These are phyloP conservation scores for Omphaloscelis lunosa DNA, from an alignment of 2,888 invertebrate species.

Conservation along the genomic window DNA sequence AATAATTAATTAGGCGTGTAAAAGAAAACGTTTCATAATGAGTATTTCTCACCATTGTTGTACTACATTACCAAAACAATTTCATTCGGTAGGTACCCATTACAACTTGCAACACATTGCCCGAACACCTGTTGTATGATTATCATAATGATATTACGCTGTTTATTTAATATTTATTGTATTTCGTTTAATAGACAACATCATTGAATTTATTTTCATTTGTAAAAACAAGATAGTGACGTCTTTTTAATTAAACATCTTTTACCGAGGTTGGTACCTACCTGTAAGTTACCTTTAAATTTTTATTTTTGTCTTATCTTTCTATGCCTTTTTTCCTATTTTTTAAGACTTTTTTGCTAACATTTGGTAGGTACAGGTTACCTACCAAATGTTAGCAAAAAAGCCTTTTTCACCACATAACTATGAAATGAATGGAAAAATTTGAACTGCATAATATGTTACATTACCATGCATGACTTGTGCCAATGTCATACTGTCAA, in stretches of 20 bases:
- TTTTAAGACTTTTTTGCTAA: too few relatives aligned
- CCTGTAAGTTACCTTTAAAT: not conserved
- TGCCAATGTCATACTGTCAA: conserved; percentile 21
- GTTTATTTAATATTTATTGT: not conserved
- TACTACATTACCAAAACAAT: not conserved
- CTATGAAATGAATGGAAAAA: not conserved
- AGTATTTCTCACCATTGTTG: not conserved
- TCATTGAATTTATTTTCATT: conserved; percentile 21
- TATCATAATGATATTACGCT: not conserved
- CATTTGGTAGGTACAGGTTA: too few relatives aligned
- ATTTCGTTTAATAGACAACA: not conserved
- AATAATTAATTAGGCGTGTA: not conserved
- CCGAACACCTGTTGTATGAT: conserved; percentile 13
- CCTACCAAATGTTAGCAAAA: not conserved
- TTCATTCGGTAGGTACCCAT: not conserved
- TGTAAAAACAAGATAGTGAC: not conserved
- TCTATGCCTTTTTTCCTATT: too few relatives aligned
- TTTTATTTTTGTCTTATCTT: not conserved
- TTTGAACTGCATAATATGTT: not conserved
- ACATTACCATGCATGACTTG: conserved; percentile 12
- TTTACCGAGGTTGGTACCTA: not conserved
- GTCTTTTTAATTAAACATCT: not conserved
- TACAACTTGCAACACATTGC: not conserved
- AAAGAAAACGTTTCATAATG: not conserved
- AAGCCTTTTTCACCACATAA: not conserved